Evolutionary conservation across 2,888 invertebrate genomes (phyloP), one percentile per base, ranked within the genome.

Genomic region (Hipparchia semele): DNA sequence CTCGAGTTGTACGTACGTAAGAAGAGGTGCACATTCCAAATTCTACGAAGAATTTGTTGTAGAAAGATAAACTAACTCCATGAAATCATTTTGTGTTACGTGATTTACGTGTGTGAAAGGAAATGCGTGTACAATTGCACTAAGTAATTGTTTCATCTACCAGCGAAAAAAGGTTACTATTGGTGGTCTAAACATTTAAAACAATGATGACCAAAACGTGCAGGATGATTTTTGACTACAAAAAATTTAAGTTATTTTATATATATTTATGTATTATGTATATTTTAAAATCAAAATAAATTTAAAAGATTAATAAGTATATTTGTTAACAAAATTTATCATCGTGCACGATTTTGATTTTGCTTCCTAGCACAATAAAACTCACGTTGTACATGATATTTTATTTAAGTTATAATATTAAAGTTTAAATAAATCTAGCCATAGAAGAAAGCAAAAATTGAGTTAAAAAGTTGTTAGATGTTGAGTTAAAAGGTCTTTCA

Each of bases 61-160:
- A 66, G 12, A n/a, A 9, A 67, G 12, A 45, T 58, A 2, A 70
- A 65, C 66, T 39, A 73, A 75, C 74, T 77, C 75, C 79, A 77
- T 66, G 66, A 73, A 73, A 73, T 54, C 72, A 59, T 39, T 58
- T 53, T 70, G 60, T 69, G 75, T 73, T 74, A 65, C 59, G 62
- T 71, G 74, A 67, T 70, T 73, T 73, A 68, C 49, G 71, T 75
- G 73, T 75, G 70, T 75, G 77, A 74, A 78, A 77, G 75, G 76
- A 73, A 74, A 74, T 61, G 70, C 46, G 73, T 76, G 76, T 73
- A 61, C 59, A 61, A 67, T 73, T 72, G 76, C 77, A 73, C 70
- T 58, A 58, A 58, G 13, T 72, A 77, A 72, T 74, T 71, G 60
- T 68, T 71, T 39, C 51, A 70, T 72, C 76, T 78, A 78, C 75